Evolutionary conservation across 2,113 vertebrate species (phyloP).

Genomic region (Antennarius striatus): DNA sequence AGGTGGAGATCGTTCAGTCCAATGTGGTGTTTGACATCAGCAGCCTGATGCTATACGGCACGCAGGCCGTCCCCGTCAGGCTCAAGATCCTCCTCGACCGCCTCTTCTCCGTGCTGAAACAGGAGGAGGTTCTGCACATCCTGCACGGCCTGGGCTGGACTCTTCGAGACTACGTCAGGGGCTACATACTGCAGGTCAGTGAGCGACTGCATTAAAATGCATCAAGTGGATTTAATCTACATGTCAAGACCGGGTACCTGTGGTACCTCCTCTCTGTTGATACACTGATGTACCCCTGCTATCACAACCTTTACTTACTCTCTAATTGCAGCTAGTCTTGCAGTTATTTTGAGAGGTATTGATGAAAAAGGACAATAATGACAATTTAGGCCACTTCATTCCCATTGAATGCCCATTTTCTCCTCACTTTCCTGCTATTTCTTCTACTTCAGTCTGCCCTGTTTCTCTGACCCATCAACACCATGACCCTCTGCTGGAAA

Average conservation of each 20-base stretch:
- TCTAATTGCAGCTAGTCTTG: background rate
- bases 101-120: constrained; percentile 97
- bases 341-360: constrained; percentile 45
- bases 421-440: constrained; percentile 52
- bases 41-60: constrained; percentile 98
- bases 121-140: constrained; percentile 96
- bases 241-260: constrained; percentile 5
- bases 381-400: constrained; percentile 60
- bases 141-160: constrained; percentile 97
- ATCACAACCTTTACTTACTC: too few relatives aligned
- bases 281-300: constrained; percentile 9
- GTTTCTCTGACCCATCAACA: constrained; percentile 66
- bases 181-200: constrained; percentile 94
- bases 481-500: constrained; percentile 53
- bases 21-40: constrained; percentile 98
- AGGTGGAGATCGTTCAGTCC: constrained; percentile 98
- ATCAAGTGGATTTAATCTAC: constrained; percentile 6
- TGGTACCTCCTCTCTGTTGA: background rate
- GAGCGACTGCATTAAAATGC: constrained; percentile 3
- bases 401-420: constrained; percentile 56
- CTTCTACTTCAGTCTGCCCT: constrained; percentile 34
- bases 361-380: constrained; percentile 38
- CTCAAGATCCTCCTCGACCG: constrained; percentile 98
- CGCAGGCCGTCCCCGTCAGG: constrained; percentile 93
- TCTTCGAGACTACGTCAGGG: constrained; percentile 95